A percentile compares a stretch with the other conserved stretches of the same genome.
These are phyloP conservation scores for Baronia brevicornis DNA, from an alignment of 2,888 invertebrate genomes.

Conservation along the genomic window DNA sequence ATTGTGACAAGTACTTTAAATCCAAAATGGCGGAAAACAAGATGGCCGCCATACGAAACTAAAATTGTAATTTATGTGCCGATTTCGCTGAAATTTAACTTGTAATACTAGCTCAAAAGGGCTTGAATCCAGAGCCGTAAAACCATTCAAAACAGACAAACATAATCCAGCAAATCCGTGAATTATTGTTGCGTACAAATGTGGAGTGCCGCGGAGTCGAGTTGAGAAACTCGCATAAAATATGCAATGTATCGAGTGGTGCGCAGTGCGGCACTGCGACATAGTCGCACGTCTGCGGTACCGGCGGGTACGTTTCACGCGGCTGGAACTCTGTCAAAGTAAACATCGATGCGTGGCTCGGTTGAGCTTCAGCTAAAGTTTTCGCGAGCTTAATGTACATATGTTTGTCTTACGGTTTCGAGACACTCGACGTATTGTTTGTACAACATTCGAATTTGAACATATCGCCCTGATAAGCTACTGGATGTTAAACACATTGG, in stretches of 20 bases:
- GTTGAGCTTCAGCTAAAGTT: constrained; percentile 35
- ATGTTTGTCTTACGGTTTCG: constrained; percentile 38
- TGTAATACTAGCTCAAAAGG: no score
- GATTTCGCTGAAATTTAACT: no score
- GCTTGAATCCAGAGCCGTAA: no score
- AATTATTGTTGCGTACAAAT: constrained; percentile 18
- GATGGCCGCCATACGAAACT: no score
- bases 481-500: no score
- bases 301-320: constrained; percentile 37
- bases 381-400: constrained; percentile 33
- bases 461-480: constrained; percentile 11
- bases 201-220: constrained; percentile 25
- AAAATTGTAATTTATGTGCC: no score
- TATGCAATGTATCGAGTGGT: constrained; percentile 66
- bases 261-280: constrained; percentile 53
- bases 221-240: constrained; percentile 57
- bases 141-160: no score
- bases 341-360: constrained; percentile 46
- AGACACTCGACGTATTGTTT: constrained; percentile 28
- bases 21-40: no score
- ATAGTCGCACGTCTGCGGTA: constrained; percentile 40
- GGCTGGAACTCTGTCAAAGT: constrained; percentile 49
- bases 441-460: constrained; percentile 15
- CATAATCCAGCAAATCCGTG: constrained; percentile 16
- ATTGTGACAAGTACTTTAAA: no score